A percentile compares a stretch with the other conserved stretches of the same genome.
Conservation (phyloP, 2,888 invertebrate genomes). For the Leptinotarsa haldemani region DNA sequence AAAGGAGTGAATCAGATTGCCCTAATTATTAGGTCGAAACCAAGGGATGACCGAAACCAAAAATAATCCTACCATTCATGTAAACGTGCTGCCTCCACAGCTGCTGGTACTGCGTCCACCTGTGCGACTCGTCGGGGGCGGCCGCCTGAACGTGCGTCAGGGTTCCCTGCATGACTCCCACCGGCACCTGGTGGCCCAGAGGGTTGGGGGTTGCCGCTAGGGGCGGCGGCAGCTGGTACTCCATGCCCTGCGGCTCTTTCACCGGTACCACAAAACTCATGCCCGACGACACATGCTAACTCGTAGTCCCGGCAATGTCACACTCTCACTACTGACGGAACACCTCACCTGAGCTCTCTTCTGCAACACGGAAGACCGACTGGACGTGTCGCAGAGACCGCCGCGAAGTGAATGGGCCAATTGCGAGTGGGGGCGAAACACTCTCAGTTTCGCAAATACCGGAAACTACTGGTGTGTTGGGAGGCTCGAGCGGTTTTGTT, state of each 20-base stretch:
- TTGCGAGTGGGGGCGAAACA: conserved; percentile 52
- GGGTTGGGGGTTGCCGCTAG: conserved; percentile 60
- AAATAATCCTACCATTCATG: conserved; percentile 74
- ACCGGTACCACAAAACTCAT: conserved; percentile 67
- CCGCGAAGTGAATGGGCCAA: conserved; percentile 60
- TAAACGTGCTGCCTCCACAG: conserved; percentile 85
- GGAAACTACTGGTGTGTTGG: conserved; percentile 55
- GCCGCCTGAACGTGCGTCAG: conserved; percentile 73
- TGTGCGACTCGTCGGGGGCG: conserved; percentile 67
- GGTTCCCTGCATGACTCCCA: conserved; percentile 75
- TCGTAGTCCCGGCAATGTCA: conserved; percentile 55
- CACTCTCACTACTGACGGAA: conserved; percentile 38
- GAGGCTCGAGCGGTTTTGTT: conserved; percentile 43
- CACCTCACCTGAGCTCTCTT: conserved; percentile 48
- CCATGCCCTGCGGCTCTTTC: conserved; percentile 63
- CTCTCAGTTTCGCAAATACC: conserved; percentile 65
- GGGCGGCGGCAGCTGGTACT: conserved; percentile 69
- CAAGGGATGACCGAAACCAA: too few species aligned
- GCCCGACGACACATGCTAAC: conserved; percentile 62
- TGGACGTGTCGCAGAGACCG: conserved; percentile 59
- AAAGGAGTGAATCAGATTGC: too few species aligned
- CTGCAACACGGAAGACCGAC: conserved; percentile 63
- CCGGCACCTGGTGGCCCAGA: conserved; percentile 69
- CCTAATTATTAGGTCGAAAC: too few species aligned
- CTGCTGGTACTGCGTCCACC: conserved; percentile 82